These are phyloP conservation scores for Armadillidium nasatum DNA, from an alignment of 1,140 invertebrate genomes.

Conservation along the genomic window DNA sequence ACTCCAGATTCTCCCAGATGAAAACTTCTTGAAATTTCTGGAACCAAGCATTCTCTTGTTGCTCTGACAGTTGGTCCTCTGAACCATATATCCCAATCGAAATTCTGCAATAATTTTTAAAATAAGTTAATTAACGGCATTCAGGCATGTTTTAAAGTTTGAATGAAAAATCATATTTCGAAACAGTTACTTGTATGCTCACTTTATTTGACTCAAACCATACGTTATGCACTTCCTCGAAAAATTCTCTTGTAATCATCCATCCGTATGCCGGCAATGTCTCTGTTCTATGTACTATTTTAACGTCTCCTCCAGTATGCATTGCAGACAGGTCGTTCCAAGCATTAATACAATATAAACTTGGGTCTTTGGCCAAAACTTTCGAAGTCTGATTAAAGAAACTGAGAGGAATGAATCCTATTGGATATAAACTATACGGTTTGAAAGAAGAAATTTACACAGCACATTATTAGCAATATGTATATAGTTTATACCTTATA, in stretches of 20 bases:
- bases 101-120: slow-evolving; percentile 24
- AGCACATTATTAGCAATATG: not conserved
- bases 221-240: slow-evolving; percentile 3
- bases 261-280: slow-evolving; percentile 35
- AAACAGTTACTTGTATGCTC: no score
- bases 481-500: not conserved
- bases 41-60: slow-evolving; percentile 39
- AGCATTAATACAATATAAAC: slow-evolving; percentile 38
- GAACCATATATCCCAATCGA: slow-evolving; percentile 44
- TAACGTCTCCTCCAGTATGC: slow-evolving; percentile 31
- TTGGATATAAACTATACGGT: not conserved
- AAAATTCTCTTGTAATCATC: slow-evolving; percentile 29
- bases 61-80: slow-evolving; percentile 28
- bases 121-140: no score
- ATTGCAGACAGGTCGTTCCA: slow-evolving; percentile 42
- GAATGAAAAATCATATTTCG: no score
- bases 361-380: slow-evolving; percentile 36
- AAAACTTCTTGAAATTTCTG: slow-evolving; percentile 38
- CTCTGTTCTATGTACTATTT: slow-evolving; percentile 30
- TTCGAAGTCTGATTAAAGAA: slow-evolving; percentile 41
- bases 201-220: slow-evolving; percentile 19
- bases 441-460: not conserved
- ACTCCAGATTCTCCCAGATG: slow-evolving; percentile 38
- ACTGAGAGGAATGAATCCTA: slow-evolving; percentile 16
- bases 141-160: no score